Evolutionary conservation across 2,113 vertebrate genomes (phyloP), one percentile per base, ranked within the genome.

Genomic region (Lagopus leucura): DNA sequence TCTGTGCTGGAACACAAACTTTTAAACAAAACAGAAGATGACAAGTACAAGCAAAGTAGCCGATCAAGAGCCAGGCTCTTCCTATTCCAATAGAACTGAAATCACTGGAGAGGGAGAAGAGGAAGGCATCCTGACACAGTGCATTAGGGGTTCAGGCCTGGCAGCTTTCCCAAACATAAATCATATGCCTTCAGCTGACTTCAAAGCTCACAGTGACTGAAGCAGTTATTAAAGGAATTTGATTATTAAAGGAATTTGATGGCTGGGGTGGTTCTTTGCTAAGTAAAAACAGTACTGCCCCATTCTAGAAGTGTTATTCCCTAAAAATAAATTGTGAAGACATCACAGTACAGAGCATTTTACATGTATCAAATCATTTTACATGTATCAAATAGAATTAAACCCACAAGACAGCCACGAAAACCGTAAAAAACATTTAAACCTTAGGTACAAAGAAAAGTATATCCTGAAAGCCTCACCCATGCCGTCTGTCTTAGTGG

Each of bases 391-490:
- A 5, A 81, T 0, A 81, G 27, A 88, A 75, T 8, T 28, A 73
- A 93, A 18, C 60, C 50, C 57, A 64, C 42, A 90, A 70, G 40
- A 83, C 3, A 77, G 38, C 13, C 47, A 76, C 10, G 32, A 74
- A 55, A 84, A 45, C 48, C 5, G 3, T 24, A 32, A 54, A 54
- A 55, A 55, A 57, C 6, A 57, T 80, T 45, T 36, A 15, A 80
- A 78, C 25, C 19, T 63, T 50, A 47, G 14, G 10, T 22, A 88
- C 45, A 71, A 73, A 79, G 50, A 71, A 58, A 92, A 88, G 9
- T 11, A 93, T 72, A 85, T 67, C 82, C 93, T 55, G 52, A 95
- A 88, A 92, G 82, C 55, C 95, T 95, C 89, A 95, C 94, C 92
- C 93, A 94, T 91, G 72, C 76, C 5, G 25, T 18, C 61, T 61